Percentiles rank a stretch among this genome's conserved stretches.
Conservation (phyloP, 1,140 invertebrate species). For the Araneus ventricosus region DNA sequence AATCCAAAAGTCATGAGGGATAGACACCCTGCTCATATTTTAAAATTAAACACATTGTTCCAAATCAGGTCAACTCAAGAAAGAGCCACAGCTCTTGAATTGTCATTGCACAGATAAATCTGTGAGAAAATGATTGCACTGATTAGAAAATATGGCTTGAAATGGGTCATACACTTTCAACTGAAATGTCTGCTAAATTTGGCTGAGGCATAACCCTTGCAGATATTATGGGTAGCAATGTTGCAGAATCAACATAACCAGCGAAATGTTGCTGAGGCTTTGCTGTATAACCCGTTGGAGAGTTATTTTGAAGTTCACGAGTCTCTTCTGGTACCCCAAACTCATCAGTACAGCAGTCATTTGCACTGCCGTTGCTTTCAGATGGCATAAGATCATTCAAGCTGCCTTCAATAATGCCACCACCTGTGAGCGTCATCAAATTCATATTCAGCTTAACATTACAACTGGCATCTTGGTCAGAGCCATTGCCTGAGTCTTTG, state of each 20-base stretch:
- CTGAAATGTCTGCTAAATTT: constrained; percentile 10
- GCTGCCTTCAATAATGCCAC: neutral
- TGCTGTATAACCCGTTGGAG: too few species aligned
- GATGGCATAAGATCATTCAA: neutral
- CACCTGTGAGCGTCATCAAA: neutral
- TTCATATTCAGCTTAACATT: neutral
- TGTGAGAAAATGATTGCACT: neutral
- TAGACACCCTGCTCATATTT: neutral
- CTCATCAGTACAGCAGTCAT: neutral
- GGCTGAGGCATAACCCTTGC: constrained; percentile 1
- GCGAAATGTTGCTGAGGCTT: too few species aligned
- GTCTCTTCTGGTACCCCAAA: too few species aligned
- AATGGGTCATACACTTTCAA: neutral
- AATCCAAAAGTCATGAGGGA: neutral
- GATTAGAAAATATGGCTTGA: neutral
- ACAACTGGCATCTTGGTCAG: neutral
- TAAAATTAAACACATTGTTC: neutral
- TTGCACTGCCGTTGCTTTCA: neutral
- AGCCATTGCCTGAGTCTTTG: neutral
- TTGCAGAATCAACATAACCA: too few species aligned
- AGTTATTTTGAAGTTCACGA: too few species aligned
- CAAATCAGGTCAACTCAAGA: neutral
- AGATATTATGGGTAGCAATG: too few species aligned
- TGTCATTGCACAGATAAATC: neutral
- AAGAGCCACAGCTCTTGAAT: neutral